Base-by-base conservation (phyloP, 2,113 vertebrate genomes). In the Antigone vipio region DNA sequence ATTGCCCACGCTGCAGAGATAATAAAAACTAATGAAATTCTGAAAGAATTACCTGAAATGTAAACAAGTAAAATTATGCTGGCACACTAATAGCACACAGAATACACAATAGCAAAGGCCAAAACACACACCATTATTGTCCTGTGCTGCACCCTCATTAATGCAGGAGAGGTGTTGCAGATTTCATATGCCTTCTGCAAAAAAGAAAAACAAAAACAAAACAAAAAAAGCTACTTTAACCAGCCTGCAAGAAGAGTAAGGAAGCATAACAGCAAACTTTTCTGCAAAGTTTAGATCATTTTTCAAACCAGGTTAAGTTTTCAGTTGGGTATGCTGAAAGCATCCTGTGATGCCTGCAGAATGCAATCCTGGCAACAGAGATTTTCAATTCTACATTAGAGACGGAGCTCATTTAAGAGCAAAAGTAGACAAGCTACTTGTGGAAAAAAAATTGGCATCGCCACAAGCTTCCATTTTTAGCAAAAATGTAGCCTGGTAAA, bases 121-220 rank as follows among this genome's bases (percentile, higher is more conserved):
- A 89, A 82, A 95, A 4, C 91, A 95, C 89, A 93, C 92, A 87
- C 86, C 92, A 78, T 81, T 78, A 92, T 5, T 93, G 92, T 79
- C 88, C 88, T 92, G 94, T 87, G 96, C 91, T 95, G 94, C 86
- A 95, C 95, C 86, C 83, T 94, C 92, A 75, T 89, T 94, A 97
- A 86, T 87, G 58, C 93, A 96, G 92, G 85, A 92, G 76, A 96
- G 76, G 84, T 84, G 86, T 15, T 96, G 88, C 92, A 97, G 91
- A 92, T 87, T 91, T 94, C 89, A 94, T 82, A 66, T 60, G 89
- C 71, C 81, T 93, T 93, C 94, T 96, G 95, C 68, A 95, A 91
- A 93, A 88, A 92, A 82, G 9, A 68, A 94, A 93, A 91, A 86
- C 2, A 85, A 90, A 89, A 97, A n/a, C 34, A 95, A 80, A 83